phyloP scores from a whole-genome alignment of 2,888 invertebrate genomes.

The Napeogenes inachia region DNA sequence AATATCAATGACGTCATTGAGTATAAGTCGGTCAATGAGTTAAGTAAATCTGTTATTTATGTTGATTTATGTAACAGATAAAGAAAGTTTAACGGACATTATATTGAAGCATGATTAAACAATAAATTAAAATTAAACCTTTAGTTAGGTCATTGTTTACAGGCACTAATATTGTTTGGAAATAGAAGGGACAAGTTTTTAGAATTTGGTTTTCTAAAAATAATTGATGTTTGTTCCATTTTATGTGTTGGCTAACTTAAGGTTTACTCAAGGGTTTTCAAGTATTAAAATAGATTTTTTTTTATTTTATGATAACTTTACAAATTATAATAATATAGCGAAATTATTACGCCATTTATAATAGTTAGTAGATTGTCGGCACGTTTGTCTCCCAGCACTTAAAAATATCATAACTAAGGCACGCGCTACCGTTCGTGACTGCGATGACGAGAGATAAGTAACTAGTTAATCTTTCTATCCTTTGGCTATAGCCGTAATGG shows the following conservation, averaged over 20 bases:
- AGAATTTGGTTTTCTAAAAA: too few relatives aligned
- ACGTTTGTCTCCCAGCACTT: conserved; percentile 18
- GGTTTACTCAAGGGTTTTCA: too few relatives aligned
- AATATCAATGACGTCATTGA: not conserved
- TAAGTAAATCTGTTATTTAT: not conserved
- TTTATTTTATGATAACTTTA: not conserved
- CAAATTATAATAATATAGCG: not conserved
- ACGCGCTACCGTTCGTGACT: conserved; percentile 29
- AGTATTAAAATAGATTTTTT: not conserved
- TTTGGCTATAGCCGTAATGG: conserved; percentile 7
- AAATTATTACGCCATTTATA: not conserved
- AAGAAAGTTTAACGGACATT: conserved; percentile 3
- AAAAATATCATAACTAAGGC: conserved; percentile 20
- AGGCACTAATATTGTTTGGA: too few relatives aligned
- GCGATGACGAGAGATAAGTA: conserved; percentile 25
- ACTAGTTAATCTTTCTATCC: conserved; percentile 16
- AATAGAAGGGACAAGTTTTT: too few relatives aligned
- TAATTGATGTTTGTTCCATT: too few relatives aligned
- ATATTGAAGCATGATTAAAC: not conserved
- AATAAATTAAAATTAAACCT: not conserved
- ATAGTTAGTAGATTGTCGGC: conserved; percentile 6
- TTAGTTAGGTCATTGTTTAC: not conserved
- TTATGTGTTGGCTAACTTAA: too few relatives aligned
- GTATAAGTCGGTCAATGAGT: conserved; percentile 3
- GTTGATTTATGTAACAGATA: not conserved